A percentile compares a stretch with the other conserved stretches of the same genome.
Conservation (phyloP, 2,797 vertebrate species). For the Crocodylus rhombifer region DNA sequence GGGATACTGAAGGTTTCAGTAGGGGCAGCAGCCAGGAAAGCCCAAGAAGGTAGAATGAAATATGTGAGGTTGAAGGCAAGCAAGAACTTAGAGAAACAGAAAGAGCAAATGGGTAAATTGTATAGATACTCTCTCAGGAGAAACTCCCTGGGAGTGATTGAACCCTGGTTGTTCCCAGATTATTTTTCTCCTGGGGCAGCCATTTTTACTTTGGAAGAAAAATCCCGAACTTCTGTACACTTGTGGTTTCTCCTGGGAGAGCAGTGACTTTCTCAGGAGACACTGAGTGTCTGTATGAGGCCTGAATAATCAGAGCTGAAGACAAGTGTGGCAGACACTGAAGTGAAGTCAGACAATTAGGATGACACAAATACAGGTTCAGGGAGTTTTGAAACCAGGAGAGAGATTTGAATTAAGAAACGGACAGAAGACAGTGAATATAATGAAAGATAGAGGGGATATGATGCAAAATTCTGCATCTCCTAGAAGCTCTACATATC, state of each 20-base stretch:
- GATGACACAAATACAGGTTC: not conserved
- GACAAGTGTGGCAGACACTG: too few species aligned
- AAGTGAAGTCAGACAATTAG: not conserved
- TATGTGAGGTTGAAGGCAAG: not conserved
- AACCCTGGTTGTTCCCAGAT: too few species aligned
- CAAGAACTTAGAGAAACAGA: not conserved
- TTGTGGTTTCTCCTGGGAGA: too few species aligned
- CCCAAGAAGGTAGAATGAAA: conserved; percentile 14
- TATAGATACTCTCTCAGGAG: too few species aligned
- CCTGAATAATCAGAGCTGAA: too few species aligned
- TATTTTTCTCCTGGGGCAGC: too few species aligned
- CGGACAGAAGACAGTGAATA: not conserved
- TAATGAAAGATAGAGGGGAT: not conserved
- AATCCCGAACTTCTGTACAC: too few species aligned
- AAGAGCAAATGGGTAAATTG: not conserved
- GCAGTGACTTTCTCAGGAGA: too few species aligned
- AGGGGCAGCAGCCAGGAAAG: conserved; percentile 16
- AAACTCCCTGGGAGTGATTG: too few species aligned
- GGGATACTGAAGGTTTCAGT: conserved; percentile 56
- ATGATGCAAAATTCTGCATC: not conserved
- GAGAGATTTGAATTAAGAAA: conserved; percentile 1
- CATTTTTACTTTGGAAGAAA: too few species aligned
- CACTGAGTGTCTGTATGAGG: too few species aligned
- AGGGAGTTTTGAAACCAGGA: not conserved
- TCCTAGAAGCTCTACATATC: not conserved